Conservation (phyloP, 2,797 vertebrate species). For the Hippoglossus hippoglossus region DNA sequence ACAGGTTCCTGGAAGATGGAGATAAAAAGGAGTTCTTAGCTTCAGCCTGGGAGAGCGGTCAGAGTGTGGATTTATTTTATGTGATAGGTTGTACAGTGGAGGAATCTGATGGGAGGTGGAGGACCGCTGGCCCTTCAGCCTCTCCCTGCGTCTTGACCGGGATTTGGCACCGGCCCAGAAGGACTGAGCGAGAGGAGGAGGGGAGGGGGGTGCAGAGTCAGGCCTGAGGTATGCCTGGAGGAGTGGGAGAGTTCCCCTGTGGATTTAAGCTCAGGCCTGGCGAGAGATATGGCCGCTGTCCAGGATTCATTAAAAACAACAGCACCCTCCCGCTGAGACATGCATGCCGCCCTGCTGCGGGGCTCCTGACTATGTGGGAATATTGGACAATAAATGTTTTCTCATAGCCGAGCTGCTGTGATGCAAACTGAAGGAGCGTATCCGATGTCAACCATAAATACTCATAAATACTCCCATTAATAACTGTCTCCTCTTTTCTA, state of each 20-base stretch:
- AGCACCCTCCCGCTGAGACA: constrained; percentile 31
- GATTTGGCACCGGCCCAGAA: constrained; percentile 62
- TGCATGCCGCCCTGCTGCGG: constrained; percentile 9
- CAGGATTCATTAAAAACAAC: constrained; percentile 54
- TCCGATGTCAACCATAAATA: not conserved
- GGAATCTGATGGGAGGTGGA: constrained; percentile 67
- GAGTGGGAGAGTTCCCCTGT: constrained; percentile 62
- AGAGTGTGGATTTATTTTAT: constrained; percentile 38
- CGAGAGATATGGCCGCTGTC: constrained; percentile 63
- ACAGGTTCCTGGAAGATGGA: constrained; percentile 30
- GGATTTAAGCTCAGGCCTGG: constrained; percentile 58
- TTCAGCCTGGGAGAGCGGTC: not conserved
- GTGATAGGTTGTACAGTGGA: constrained; percentile 25
- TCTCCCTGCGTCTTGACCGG: constrained; percentile 39
- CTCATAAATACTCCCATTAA: not conserved
- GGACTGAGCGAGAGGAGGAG: constrained; percentile 25
- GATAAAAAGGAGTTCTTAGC: constrained; percentile 10
- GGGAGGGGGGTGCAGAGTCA: constrained; percentile 58
- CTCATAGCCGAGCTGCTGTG: not conserved
- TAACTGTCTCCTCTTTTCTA: not conserved
- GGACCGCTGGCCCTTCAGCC: constrained; percentile 35
- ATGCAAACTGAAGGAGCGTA: not conserved
- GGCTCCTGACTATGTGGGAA: constrained; percentile 4
- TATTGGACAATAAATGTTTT: constrained; percentile 10
- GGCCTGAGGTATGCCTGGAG: constrained; percentile 69